Evolutionary conservation across 2,113 vertebrate species (phyloP).

Genomic region (Elephas maximus): DNA sequence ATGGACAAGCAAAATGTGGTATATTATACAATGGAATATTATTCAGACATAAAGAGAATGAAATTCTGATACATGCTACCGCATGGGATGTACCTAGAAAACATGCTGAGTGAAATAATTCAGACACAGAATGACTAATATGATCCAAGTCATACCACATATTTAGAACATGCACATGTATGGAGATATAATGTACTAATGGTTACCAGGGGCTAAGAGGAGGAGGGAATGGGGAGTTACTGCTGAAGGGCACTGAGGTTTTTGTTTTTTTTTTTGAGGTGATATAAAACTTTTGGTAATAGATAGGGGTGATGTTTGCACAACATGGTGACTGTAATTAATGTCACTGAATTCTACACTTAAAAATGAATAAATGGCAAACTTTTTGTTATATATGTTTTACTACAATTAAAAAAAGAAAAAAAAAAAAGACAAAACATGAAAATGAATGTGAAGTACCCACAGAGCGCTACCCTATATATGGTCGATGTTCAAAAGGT

Average conservation of each 20-base stretch:
- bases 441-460: neutral
- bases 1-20: neutral
- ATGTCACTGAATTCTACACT: neutral
- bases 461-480: neutral
- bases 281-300: neutral
- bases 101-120: neutral
- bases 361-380: neutral
- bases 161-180: neutral
- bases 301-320: neutral
- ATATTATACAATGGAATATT: neutral
- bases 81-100: neutral
- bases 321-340: neutral
- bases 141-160: neutral
- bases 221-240: neutral
- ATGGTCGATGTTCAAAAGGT: neutral
- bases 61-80: neutral
- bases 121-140: neutral
- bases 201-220: neutral
- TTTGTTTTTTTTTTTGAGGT: neutral
- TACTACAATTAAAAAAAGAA: neutral
- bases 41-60: neutral
- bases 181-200: neutral
- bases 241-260: neutral
- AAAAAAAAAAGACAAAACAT: neutral
- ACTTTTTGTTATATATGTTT: neutral